Conservation (phyloP, 2,797 vertebrate genomes). For the Ptychadena robeensis region DNA sequence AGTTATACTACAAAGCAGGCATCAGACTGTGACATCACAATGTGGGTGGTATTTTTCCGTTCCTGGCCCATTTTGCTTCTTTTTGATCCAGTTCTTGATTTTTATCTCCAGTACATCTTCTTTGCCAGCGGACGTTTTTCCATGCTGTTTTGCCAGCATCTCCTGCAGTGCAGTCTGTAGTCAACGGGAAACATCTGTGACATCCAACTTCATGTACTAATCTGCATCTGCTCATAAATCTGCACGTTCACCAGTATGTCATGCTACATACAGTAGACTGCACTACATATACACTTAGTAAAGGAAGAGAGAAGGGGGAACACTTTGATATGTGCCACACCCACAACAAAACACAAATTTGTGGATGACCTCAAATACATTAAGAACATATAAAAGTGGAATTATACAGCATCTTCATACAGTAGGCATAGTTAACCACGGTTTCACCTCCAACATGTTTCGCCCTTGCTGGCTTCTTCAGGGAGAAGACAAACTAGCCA, state of each 20-base stretch:
- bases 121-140: slow-evolving; percentile 30
- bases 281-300: too few species aligned
- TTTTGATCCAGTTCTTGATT: neutral
- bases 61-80: neutral
- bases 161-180: neutral
- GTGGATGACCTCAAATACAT: too few species aligned
- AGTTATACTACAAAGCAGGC: neutral
- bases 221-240: too few species aligned
- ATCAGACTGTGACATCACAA: neutral
- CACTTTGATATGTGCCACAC: too few species aligned
- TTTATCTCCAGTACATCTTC: slow-evolving; percentile 2
- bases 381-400: too few species aligned
- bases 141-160: slow-evolving; percentile 40
- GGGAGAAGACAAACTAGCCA: too few species aligned
- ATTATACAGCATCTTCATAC: too few species aligned
- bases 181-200: slow-evolving; percentile 21
- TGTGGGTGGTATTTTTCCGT: neutral
- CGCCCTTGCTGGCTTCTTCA: too few species aligned
- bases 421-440: too few species aligned
- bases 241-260: neutral
- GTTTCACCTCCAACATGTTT: too few species aligned
- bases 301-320: too few species aligned
- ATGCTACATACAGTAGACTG: neutral
- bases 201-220: neutral
- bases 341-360: too few species aligned